Evolutionary conservation across 2,888 invertebrate genomes (phyloP).

Genomic region (Pollenia labialis): DNA sequence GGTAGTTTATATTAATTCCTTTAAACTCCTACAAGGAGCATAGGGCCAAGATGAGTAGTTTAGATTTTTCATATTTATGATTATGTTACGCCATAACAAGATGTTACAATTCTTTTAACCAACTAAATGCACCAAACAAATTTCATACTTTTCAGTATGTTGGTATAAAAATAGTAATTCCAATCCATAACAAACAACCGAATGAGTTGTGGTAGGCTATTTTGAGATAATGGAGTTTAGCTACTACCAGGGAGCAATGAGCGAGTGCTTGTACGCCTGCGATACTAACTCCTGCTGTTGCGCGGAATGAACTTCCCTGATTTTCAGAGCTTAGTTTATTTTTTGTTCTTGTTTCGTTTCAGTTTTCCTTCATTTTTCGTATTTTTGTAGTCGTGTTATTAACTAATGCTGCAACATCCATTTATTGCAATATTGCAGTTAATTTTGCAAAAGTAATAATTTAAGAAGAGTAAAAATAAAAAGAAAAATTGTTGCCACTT

Average conservation of each 20-base stretch:
- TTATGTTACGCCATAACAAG: background rate
- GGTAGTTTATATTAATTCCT: too few species aligned
- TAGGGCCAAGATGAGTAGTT: too few species aligned
- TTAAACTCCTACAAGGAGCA: too few species aligned
- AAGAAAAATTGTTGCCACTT: constrained; percentile 81
- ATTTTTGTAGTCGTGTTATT: constrained; percentile 43
- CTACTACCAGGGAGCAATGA: constrained; percentile 78
- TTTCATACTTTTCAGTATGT: background rate
- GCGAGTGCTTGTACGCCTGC: constrained; percentile 25
- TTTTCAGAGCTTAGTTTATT: constrained; percentile 22
- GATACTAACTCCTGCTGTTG: constrained; percentile 59
- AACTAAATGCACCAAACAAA: background rate
- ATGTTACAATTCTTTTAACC: background rate
- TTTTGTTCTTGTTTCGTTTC: constrained; percentile 14
- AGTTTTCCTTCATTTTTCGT: constrained; percentile 21
- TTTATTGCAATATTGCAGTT: constrained; percentile 79
- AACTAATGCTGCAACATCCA: constrained; percentile 63
- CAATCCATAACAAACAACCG: constrained; percentile 34
- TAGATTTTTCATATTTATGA: too few species aligned
- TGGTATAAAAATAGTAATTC: constrained; percentile 20
- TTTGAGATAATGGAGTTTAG: constrained; percentile 81
- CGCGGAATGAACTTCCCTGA: constrained; percentile 54
- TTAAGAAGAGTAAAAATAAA: constrained; percentile 57
- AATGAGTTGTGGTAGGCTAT: constrained; percentile 80
- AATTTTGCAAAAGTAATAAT: constrained; percentile 81